Evolutionary conservation across 2,113 vertebrate genomes (phyloP).

Genomic region (Calyptommatus sinebrachiatus): DNA sequence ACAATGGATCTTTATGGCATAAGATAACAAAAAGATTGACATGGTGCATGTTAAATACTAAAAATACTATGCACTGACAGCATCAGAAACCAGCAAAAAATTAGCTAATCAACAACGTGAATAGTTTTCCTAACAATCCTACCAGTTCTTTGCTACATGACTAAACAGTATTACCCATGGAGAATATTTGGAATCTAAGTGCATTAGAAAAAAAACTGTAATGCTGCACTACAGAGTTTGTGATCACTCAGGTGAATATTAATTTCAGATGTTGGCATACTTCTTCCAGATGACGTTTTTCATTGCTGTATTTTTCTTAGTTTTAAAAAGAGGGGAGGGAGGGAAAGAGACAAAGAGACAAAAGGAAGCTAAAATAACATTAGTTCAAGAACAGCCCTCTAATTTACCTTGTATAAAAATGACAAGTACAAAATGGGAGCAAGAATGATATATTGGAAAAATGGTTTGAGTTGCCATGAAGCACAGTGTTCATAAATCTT

Average conservation of each 20-base stretch:
- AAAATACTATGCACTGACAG: neutral
- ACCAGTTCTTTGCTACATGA: slow-evolving; percentile 35
- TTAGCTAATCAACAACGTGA: neutral
- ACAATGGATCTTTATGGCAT: neutral
- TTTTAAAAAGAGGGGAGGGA: neutral
- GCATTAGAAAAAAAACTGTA: slow-evolving; percentile 46
- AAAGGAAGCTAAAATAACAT: slow-evolving; percentile 38
- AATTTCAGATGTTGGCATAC: slow-evolving; percentile 34
- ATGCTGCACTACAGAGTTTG: slow-evolving; percentile 20
- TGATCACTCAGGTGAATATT: slow-evolving; percentile 14
- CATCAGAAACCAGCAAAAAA: neutral
- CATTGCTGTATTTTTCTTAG: slow-evolving; percentile 28
- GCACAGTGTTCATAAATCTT: slow-evolving; percentile 24
- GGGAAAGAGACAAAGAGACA: slow-evolving; percentile 6
- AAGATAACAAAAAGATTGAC: too few species aligned
- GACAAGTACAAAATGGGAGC: slow-evolving; percentile 33
- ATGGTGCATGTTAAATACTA: neutral
- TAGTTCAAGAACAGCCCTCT: slow-evolving; percentile 52
- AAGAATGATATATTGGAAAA: slow-evolving; percentile 37
- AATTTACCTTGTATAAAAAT: slow-evolving; percentile 39
- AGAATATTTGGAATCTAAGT: slow-evolving; percentile 26
- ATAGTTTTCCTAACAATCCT: slow-evolving; percentile 44
- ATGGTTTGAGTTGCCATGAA: slow-evolving; percentile 14
- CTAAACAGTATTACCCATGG: slow-evolving; percentile 25
- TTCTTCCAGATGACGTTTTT: slow-evolving; percentile 47